Evolutionary conservation across 2,113 vertebrate genomes (phyloP).

Genomic region (Nannobrachium achirus): DNA sequence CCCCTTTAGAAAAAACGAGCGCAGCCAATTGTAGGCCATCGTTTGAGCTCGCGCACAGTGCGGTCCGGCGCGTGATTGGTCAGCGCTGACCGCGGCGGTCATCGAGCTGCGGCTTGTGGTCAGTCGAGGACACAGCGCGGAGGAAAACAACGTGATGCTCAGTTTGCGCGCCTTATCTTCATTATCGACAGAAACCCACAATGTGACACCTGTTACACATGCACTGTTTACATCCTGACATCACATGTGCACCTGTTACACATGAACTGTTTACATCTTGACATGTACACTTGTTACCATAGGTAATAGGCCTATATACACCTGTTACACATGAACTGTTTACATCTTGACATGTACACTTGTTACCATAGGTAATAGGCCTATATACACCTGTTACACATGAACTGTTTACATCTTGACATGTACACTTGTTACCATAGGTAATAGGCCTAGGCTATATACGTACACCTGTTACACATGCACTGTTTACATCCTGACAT

Average conservation of each 20-base stretch:
- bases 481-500: neutral
- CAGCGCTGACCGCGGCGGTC: constrained; percentile 10
- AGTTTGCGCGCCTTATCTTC: constrained; percentile 62
- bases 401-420: too few relatives aligned
- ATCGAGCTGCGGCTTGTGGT: constrained; percentile 21
- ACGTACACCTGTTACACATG: constrained; percentile 22
- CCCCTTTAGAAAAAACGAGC: constrained; percentile 75
- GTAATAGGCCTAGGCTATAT: too few relatives aligned
- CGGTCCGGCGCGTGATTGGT: constrained; percentile 71
- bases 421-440: too few relatives aligned
- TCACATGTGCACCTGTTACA: neutral
- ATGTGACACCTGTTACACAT: constrained; percentile 16
- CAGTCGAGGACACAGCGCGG: constrained; percentile 32
- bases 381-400: too few relatives aligned
- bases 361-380: too few relatives aligned
- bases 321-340: too few relatives aligned
- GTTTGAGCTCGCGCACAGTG: constrained; percentile 57
- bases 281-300: too few relatives aligned
- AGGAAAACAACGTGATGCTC: constrained; percentile 57
- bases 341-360: too few relatives aligned
- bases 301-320: too few relatives aligned
- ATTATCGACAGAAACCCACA: constrained; percentile 8
- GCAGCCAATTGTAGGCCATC: constrained; percentile 55
- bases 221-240: neutral
- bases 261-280: too few relatives aligned